Base-by-base conservation (phyloP, 1,140 invertebrate species). In the Bradysia coprophila region DNA sequence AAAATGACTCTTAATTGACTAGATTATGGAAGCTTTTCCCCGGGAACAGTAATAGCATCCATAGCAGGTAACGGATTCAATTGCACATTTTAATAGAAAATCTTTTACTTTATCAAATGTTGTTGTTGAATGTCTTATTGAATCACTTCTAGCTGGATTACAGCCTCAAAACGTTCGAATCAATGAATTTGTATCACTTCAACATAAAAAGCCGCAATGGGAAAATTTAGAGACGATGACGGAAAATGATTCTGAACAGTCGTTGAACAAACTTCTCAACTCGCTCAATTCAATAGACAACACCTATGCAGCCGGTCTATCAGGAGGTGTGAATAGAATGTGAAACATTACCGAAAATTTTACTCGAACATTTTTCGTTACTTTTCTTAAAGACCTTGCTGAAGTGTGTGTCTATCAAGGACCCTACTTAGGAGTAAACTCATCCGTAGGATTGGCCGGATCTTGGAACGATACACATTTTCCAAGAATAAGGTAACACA, bases 391-490 rank as follows among this genome's bases (percentile, higher is more conserved):
- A n/a, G n/a, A 78, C 51, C 56, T 79, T 44, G 74, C 72, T 8
- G 72, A 77, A 57, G 64, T 73, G 31, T 61, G 67, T 15, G 55
- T 78, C 6, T 67, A 71, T 45, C 73, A 77, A 53, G 73, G 71
- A 2, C 67, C 70, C 4, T 43, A 61, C 36, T 51, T 59, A 5
- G 55, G 60, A 1, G 44, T 57, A 0, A 52, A 51, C 1, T 24
- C 52, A 1, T 48, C 57, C 24, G 53, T 78, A 8, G 74, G 72
- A 24, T 61, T 63, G 16, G 59, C 54, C 16, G 75, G 73, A 34
- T 65, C 64, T 33, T 81, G 76, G 76, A 76, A 80, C 45, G 71
- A 72, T 46, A 71, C 71, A 1, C 48, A 71, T 10, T 48, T 71
- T 11, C 75, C 76, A 0, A 56, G 65, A 42, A n/a, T n/a, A n/a